Percentiles rank a stretch among this genome's conserved stretches.
Evolutionary conservation across 2,113 vertebrate genomes (phyloP).

Genomic region (Colinus virginianus): DNA sequence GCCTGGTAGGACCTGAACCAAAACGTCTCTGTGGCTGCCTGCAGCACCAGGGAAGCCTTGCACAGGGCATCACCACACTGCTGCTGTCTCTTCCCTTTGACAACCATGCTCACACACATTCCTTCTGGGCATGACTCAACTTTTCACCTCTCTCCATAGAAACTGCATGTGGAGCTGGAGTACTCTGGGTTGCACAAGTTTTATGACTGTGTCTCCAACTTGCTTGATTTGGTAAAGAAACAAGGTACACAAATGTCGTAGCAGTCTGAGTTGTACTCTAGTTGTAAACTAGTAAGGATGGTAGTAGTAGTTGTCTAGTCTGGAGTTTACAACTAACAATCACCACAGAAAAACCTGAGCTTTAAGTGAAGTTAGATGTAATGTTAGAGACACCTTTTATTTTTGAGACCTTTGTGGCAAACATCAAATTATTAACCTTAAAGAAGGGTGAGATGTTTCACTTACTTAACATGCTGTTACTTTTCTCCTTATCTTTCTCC

Average conservation of each 20-base stretch:
- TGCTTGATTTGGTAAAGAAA: neutral
- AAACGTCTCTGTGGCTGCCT: neutral
- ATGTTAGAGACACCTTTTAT: neutral
- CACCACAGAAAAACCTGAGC: neutral
- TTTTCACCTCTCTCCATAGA: neutral
- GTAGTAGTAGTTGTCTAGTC: neutral
- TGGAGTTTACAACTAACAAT: neutral
- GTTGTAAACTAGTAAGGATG: neutral
- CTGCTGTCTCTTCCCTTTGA: neutral
- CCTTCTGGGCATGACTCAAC: neutral
- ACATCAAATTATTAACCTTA: neutral
- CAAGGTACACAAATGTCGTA: neutral
- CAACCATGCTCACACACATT: neutral
- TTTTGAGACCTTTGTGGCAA: neutral
- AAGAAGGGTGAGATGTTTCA: neutral
- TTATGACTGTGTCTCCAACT: neutral
- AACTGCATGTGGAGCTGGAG: neutral
- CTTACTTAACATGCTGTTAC: neutral
- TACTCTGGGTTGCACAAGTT: neutral
- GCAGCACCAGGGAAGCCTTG: accelerated
- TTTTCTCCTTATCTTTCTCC: neutral
- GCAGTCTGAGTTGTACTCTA: neutral
- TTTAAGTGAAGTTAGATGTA: neutral
- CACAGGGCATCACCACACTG: accelerated
- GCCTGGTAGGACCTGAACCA: neutral